Conservation (phyloP, 2,797 vertebrate species). For the Scolopax rusticola region DNA sequence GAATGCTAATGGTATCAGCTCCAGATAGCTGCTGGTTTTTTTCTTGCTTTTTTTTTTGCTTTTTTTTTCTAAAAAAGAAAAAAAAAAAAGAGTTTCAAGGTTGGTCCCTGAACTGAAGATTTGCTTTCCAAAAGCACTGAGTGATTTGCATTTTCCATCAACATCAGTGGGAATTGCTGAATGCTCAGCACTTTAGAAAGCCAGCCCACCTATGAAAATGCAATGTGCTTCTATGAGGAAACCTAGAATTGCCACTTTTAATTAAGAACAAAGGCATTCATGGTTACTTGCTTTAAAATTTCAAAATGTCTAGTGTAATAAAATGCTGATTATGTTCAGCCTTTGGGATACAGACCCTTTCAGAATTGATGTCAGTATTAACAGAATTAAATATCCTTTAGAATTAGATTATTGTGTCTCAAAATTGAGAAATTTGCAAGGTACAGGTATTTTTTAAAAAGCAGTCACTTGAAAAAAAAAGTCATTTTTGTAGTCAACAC, state of each 20-base stretch:
- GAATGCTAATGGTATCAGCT: not conserved
- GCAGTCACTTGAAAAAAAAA: not conserved
- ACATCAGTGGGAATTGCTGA: conserved; percentile 43
- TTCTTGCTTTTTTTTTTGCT: not conserved
- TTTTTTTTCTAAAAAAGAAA: not conserved
- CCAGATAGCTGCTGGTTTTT: rapidly evolving
- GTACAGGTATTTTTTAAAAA: not conserved
- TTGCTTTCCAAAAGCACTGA: not conserved
- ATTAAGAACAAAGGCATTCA: conserved; percentile 55
- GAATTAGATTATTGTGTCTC: not conserved
- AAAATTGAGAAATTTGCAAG: not conserved
- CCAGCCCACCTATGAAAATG: conserved; percentile 53
- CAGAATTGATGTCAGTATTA: not conserved
- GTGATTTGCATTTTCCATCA: conserved; percentile 58
- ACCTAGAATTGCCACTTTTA: conserved; percentile 63
- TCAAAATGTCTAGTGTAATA: conserved; percentile 31
- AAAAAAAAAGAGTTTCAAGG: not conserved
- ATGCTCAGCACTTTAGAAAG: conserved; percentile 30
- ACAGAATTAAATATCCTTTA: not conserved
- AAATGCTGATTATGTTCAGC: conserved; percentile 35
- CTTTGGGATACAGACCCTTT: conserved; percentile 3
- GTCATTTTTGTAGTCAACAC: not conserved
- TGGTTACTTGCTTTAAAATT: conserved; percentile 31
- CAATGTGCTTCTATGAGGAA: not conserved
- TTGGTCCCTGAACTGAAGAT: not conserved